Evolutionary conservation across 1,140 invertebrate genomes (phyloP).

Genomic region (Drosophila mayri): DNA sequence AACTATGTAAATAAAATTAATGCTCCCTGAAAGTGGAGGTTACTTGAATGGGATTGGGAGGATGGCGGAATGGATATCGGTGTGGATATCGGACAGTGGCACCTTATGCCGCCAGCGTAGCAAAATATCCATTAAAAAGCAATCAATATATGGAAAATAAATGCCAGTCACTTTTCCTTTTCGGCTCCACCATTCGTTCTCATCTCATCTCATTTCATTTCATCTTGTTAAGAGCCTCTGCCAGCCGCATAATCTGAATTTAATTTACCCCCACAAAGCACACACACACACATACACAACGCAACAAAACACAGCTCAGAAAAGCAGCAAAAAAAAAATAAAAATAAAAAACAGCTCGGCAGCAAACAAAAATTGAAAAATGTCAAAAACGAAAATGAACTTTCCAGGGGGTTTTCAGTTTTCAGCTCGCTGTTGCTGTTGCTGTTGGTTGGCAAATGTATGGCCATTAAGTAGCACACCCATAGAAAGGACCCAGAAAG

Average conservation of each 20-base stretch:
- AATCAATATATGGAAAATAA: slow-evolving; percentile 82
- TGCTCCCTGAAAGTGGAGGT: slow-evolving; percentile 42
- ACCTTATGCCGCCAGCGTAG: slow-evolving; percentile 58
- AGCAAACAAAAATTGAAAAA: slow-evolving; percentile 71
- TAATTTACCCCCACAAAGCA: slow-evolving; percentile 66
- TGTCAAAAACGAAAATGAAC: slow-evolving; percentile 77
- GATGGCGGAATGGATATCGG: background rate
- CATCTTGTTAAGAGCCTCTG: slow-evolving; percentile 70
- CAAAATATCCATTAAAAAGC: slow-evolving; percentile 80
- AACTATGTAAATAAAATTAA: slow-evolving; percentile 83
- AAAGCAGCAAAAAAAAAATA: background rate
- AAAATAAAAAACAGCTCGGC: slow-evolving; percentile 9
- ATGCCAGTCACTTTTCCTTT: slow-evolving; percentile 69
- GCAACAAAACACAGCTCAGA: slow-evolving; percentile 5
- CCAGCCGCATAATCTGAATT: slow-evolving; percentile 67
- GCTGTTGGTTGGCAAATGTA: slow-evolving; percentile 38
- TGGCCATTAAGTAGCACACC: slow-evolving; percentile 63
- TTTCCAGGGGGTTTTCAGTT: slow-evolving; percentile 47
- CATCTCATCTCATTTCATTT: slow-evolving; percentile 44
- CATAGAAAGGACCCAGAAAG: slow-evolving; percentile 23
- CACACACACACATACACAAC: slow-evolving; percentile 32
- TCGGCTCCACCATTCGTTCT: slow-evolving; percentile 35
- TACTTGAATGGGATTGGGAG: background rate
- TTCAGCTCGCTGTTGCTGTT: slow-evolving; percentile 3
- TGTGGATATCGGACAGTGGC: slow-evolving; percentile 36